phyloP scores from a whole-genome alignment of 2,113 vertebrate species.

The Sisor rabdophorus region DNA sequence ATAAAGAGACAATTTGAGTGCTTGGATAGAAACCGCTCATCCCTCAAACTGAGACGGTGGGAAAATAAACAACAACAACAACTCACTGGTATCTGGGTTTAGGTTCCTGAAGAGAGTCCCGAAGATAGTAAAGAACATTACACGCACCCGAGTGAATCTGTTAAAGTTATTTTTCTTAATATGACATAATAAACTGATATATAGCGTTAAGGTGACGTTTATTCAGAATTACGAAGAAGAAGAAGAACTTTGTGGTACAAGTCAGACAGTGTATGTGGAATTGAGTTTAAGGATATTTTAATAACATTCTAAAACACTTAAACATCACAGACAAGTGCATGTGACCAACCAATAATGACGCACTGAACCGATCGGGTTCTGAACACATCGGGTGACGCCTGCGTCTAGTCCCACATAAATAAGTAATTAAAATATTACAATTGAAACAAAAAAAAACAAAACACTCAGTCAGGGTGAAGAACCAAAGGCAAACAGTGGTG shows the following conservation, averaged over 20 bases:
- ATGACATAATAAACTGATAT: not conserved
- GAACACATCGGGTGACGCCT: conserved; percentile 11
- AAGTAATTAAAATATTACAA: not conserved
- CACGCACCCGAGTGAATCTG: no score
- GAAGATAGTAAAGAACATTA: no score
- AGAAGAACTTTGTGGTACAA: not conserved
- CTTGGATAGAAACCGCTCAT: not conserved
- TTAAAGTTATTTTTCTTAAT: no score
- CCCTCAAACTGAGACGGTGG: not conserved
- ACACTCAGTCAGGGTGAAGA: not conserved
- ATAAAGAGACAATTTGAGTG: not conserved
- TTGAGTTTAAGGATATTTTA: not conserved
- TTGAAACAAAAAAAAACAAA: not conserved
- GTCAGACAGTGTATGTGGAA: no score
- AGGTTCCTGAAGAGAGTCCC: no score
- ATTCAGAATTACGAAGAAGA: not conserved
- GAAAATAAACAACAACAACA: no score
- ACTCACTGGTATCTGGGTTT: no score
- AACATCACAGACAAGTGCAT: conserved; percentile 8
- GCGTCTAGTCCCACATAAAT: conserved; percentile 8
- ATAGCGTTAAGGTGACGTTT: not conserved
- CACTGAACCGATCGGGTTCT: no score
- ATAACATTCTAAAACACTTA: not conserved
- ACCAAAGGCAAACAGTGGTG: not conserved
- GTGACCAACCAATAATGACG: no score